These are phyloP conservation scores for Triplophysa tibetana DNA, from an alignment of 2,113 vertebrate genomes.

Conservation along the genomic window DNA sequence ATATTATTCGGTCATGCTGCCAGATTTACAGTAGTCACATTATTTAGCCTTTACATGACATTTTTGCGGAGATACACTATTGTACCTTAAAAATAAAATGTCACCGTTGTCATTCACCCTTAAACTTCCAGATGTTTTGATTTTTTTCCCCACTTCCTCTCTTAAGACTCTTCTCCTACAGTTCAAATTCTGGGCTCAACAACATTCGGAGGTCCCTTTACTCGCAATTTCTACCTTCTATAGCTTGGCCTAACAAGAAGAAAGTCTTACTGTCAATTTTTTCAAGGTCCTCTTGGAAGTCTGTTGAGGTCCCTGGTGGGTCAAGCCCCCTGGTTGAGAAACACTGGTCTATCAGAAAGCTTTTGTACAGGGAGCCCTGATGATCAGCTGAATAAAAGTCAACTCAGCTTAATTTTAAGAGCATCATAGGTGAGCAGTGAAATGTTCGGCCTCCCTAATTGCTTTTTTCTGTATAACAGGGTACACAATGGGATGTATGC, in stretches of 20 bases:
- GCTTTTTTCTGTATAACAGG: constrained; percentile 12
- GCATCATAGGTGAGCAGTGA: background rate
- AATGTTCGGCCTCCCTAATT: constrained; percentile 12
- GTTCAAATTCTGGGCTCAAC: background rate
- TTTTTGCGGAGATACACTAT: too few relatives aligned
- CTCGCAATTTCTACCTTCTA: too few relatives aligned
- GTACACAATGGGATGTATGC: background rate
- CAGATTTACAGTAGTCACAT: too few relatives aligned
- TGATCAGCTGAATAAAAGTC: background rate
- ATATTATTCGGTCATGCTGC: background rate
- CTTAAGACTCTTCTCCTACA: background rate
- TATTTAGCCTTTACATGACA: too few relatives aligned
- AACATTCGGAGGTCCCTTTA: too few relatives aligned
- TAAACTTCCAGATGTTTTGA: background rate
- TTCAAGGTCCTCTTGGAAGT: too few relatives aligned
- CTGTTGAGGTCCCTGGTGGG: too few relatives aligned
- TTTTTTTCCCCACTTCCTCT: background rate
- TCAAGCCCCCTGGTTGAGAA: too few relatives aligned
- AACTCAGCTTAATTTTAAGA: constrained; percentile 7
- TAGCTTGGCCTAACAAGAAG: too few relatives aligned
- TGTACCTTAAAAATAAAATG: too few relatives aligned
- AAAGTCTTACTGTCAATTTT: too few relatives aligned
- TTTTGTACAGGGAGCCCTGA: background rate
- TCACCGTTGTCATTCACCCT: too few relatives aligned
- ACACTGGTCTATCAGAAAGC: background rate